A percentile compares a stretch with the other conserved stretches of the same genome.
phyloP scores from a whole-genome alignment of 2,797 vertebrate species.

The Periparus ater region DNA sequence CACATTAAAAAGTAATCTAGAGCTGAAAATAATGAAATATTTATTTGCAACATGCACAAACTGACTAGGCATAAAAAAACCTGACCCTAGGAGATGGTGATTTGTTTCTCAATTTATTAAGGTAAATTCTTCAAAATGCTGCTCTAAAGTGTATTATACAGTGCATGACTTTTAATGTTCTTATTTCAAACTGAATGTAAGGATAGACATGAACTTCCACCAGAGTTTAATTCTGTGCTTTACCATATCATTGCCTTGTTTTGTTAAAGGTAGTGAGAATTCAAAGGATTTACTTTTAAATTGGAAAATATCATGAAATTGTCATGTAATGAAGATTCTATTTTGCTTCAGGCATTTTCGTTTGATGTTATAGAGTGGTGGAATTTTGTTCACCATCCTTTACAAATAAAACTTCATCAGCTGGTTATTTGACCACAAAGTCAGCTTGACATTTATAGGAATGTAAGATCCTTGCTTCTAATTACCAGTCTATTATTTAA shows the following conservation, averaged over 20 bases:
- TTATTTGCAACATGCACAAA: not conserved
- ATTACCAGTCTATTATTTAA: not conserved
- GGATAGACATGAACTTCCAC: not conserved
- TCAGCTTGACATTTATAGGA: not conserved
- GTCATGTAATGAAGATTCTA: not conserved
- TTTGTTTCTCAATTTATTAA: not conserved
- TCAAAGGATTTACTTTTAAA: not conserved
- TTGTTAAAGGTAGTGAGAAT: not conserved
- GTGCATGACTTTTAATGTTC: not conserved
- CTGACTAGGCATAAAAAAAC: not conserved
- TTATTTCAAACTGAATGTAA: not conserved
- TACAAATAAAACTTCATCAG: not conserved
- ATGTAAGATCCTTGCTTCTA: not conserved
- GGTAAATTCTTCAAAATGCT: not conserved
- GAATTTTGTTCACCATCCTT: not conserved
- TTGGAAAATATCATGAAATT: not conserved
- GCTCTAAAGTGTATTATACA: not conserved
- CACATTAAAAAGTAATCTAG: not conserved
- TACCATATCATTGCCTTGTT: not conserved
- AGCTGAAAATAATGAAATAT: not conserved
- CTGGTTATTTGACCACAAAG: not conserved
- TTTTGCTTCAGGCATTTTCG: not conserved
- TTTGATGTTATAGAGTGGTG: not conserved
- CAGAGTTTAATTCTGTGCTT: not conserved
- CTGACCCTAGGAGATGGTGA: not conserved